A percentile compares a stretch with the other conserved stretches of the same genome.
Conservation (phyloP, 2,888 invertebrate genomes). For the Sicus ferrugineus region DNA sequence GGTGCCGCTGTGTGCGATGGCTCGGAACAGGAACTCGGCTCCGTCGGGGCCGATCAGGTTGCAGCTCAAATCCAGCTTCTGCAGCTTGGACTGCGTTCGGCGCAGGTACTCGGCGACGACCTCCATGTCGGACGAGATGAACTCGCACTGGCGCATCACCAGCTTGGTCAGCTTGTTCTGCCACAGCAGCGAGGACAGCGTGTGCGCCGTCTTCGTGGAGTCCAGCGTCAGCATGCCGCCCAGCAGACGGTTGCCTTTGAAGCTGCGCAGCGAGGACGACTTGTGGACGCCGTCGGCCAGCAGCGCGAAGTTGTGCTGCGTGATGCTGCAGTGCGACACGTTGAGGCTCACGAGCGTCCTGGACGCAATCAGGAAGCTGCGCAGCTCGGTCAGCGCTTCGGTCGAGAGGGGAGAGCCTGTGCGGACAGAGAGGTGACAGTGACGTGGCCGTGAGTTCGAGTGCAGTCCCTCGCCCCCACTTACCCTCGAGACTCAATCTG, state of each 20-base stretch:
- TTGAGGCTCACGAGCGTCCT: conserved; percentile 46
- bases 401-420: conserved; percentile 47
- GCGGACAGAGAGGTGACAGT: background rate
- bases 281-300: conserved; percentile 60
- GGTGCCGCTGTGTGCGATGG: conserved; percentile 43
- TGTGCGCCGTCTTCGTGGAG: conserved; percentile 49
- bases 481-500: conserved; percentile 51
- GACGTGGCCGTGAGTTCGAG: background rate
- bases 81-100: conserved; percentile 39
- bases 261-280: conserved; percentile 46
- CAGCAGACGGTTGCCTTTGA: conserved; percentile 52
- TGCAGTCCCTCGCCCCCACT: conserved; percentile 29
- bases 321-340: conserved; percentile 50
- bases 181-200: conserved; percentile 54
- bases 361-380: conserved; percentile 47
- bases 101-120: conserved; percentile 54
- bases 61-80: conserved; percentile 49
- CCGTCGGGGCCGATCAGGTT: conserved; percentile 57
- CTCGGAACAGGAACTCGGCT: conserved; percentile 49
- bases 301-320: conserved; percentile 55
- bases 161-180: conserved; percentile 54
- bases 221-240: conserved; percentile 49
- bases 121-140: conserved; percentile 56
- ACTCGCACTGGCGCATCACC: conserved; percentile 54
- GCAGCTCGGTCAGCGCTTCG: conserved; percentile 42